Evolutionary conservation across 2,797 vertebrate genomes (phyloP).

Genomic region (Ctenosaura bakeri): DNA sequence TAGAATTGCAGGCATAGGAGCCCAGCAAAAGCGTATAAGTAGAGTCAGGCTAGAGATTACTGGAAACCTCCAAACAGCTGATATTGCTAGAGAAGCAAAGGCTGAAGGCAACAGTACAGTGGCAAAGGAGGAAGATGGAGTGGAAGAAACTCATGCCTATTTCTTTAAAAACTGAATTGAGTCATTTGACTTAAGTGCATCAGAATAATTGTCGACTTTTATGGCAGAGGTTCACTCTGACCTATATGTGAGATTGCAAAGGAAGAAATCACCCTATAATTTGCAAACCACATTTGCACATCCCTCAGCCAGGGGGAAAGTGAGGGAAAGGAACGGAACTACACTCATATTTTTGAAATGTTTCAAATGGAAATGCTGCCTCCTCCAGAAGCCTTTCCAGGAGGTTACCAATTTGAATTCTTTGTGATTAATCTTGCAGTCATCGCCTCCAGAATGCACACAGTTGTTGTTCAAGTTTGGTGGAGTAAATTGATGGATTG

Average conservation of each 20-base stretch:
- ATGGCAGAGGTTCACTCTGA: background rate
- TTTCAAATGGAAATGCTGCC: slow-evolving; percentile 6
- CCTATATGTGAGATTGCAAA: background rate
- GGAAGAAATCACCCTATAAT: slow-evolving; percentile 2
- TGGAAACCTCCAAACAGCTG: background rate
- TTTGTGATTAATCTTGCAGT: slow-evolving; percentile 33
- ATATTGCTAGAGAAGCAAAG: background rate
- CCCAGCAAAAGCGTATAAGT: background rate
- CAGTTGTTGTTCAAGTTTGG: slow-evolving; percentile 12
- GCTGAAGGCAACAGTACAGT: background rate
- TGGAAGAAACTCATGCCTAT: background rate
- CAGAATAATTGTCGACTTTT: background rate
- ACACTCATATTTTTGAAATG: background rate
- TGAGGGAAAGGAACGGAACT: background rate
- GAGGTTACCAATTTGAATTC: background rate
- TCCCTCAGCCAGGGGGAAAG: background rate
- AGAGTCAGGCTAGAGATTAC: too few relatives aligned
- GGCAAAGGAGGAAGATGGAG: background rate
- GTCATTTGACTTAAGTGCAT: background rate
- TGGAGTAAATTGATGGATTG: slow-evolving; percentile 5
- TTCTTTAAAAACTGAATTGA: slow-evolving; percentile 1
- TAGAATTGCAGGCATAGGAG: background rate
- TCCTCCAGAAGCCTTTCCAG: slow-evolving; percentile 15
- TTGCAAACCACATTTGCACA: background rate
- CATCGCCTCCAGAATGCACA: background rate